These are phyloP conservation scores for Drosophila nr. medialis DNA, from an alignment of 2,888 invertebrate species.

Conservation along the genomic window DNA sequence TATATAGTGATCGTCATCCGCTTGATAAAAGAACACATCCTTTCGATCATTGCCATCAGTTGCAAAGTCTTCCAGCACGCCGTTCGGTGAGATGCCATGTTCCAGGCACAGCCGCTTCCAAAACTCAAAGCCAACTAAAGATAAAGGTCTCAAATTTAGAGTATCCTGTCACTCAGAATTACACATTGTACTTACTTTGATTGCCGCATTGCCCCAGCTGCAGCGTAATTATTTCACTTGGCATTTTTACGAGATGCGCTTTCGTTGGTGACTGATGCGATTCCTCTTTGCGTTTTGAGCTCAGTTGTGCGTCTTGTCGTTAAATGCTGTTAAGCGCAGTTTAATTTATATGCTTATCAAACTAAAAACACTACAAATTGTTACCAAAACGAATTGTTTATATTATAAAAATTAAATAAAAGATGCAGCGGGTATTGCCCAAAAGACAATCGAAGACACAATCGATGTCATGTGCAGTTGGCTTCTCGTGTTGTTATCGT, in stretches of 20 bases:
- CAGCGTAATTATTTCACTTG: constrained; percentile 99
- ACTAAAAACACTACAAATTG: constrained; percentile 10
- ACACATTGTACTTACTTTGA: constrained; percentile 90
- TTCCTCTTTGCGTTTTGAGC: neutral
- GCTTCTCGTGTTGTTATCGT: neutral
- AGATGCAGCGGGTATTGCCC: constrained; percentile 47
- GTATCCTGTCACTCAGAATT: neutral
- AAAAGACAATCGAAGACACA: constrained; percentile 41
- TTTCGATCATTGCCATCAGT: constrained; percentile 97
- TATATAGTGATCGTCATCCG: constrained; percentile 99
- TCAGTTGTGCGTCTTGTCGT: constrained; percentile 10
- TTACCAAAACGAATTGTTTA: constrained; percentile 33
- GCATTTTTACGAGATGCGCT: constrained; percentile 87
- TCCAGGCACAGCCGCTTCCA: constrained; percentile 99
- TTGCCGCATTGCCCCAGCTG: constrained; percentile 99
- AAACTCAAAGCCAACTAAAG: constrained; percentile 96
- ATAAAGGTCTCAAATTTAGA: neutral
- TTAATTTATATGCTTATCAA: constrained; percentile 34
- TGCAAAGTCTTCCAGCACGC: constrained; percentile 95
- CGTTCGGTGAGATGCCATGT: constrained; percentile 98
- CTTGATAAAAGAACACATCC: constrained; percentile 99
- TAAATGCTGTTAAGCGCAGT: neutral
- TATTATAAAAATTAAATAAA: constrained; percentile 56
- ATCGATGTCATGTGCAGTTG: constrained; percentile 2
- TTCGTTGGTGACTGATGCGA: constrained; percentile 20